These are phyloP conservation scores for Gambusia holbrooki DNA, from an alignment of 2,113 vertebrate genomes.

Conservation along the genomic window DNA sequence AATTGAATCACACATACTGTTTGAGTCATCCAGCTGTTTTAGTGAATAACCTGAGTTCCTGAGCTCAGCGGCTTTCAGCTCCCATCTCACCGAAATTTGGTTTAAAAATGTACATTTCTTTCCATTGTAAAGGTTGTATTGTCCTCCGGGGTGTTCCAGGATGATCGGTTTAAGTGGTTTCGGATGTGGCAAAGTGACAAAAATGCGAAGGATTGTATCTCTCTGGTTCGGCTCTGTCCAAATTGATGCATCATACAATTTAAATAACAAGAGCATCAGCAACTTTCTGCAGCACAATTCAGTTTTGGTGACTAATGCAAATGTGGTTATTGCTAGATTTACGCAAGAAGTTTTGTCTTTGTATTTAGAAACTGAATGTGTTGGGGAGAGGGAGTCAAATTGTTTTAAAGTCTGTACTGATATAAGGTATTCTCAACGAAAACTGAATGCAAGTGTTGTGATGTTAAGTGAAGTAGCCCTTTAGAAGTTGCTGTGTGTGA, in stretches of 20 bases:
- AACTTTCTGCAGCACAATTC: conserved; percentile 15
- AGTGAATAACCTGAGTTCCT: neutral
- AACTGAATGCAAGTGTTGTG: too few relatives aligned
- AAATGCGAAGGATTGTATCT: conserved; percentile 19
- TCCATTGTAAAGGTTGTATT: neutral
- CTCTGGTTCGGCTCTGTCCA: neutral
- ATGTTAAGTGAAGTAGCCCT: neutral
- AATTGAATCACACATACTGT: neutral
- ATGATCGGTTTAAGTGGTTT: conserved; percentile 27
- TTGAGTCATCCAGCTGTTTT: neutral
- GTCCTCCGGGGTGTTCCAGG: neutral
- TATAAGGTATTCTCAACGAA: neutral
- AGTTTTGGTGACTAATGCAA: too few relatives aligned
- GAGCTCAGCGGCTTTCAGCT: conserved; percentile 4
- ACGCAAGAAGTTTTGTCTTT: too few relatives aligned
- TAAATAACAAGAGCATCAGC: conserved; percentile 61
- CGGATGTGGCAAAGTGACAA: conserved; percentile 46
- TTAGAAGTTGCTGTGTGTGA: neutral
- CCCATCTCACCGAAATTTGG: neutral
- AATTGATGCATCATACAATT: conserved; percentile 21
- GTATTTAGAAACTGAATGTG: too few relatives aligned
- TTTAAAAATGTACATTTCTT: conserved; percentile 4
- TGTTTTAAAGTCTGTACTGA: neutral
- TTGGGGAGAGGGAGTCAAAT: too few relatives aligned
- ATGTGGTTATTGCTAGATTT: too few relatives aligned